A percentile compares a stretch with the other conserved stretches of the same genome.
Evolutionary conservation across 2,113 vertebrate species (phyloP).

Genomic region (Bufo gargarizans): DNA sequence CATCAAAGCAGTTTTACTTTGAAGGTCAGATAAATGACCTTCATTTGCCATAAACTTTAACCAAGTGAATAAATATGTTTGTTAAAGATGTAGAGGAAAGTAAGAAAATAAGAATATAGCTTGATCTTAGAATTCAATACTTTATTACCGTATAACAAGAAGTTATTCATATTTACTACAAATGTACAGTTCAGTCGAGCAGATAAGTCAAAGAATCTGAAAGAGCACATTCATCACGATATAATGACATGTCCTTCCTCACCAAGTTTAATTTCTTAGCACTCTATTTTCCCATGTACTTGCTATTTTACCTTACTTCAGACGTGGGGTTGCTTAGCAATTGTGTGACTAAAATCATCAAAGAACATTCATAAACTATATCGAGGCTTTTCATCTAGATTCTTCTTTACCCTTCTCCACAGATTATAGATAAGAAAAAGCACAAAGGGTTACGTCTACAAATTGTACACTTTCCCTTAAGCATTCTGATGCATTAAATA

Average conservation of each 20-base stretch:
- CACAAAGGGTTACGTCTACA: constrained; percentile 35
- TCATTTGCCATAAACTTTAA: neutral
- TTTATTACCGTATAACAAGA: neutral
- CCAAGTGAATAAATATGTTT: neutral
- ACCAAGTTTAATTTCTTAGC: constrained; percentile 4
- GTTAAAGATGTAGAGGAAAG: neutral
- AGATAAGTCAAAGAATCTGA: neutral
- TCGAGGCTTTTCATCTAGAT: constrained; percentile 36
- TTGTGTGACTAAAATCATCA: constrained; percentile 48
- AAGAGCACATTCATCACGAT: neutral
- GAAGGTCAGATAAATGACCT: neutral
- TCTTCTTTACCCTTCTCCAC: constrained; percentile 16
- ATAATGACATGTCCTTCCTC: constrained; percentile 5
- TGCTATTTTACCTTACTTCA: neutral
- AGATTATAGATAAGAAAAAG: constrained; percentile 50
- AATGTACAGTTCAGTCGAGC: no score
- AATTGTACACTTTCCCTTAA: constrained; percentile 6
- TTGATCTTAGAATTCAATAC: neutral
- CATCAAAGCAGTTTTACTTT: neutral
- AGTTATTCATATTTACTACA: neutral
- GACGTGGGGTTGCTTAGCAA: constrained; percentile 39
- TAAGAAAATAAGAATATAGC: neutral
- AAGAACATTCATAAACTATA: constrained; percentile 41
- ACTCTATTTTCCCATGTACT: neutral
- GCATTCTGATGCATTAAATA: constrained; percentile 32